Base-by-base conservation (phyloP, 2,888 invertebrate genomes). In the Morpho helenor region DNA sequence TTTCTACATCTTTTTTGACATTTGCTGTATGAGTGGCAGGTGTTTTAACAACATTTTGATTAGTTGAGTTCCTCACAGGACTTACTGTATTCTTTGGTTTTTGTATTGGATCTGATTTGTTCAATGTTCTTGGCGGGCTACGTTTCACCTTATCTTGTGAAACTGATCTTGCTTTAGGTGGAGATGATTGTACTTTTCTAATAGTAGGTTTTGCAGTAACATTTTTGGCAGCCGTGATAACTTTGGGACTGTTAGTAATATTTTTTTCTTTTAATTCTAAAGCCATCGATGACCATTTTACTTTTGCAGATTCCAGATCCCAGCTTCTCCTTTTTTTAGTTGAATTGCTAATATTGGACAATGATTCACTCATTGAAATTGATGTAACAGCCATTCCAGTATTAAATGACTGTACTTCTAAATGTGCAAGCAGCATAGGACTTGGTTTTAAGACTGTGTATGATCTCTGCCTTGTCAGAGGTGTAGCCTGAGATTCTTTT, bases 381-480 rank as follows among this genome's bases (percentile, higher is more conserved):
- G 82, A 80, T 42, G 72, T 81, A 66, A 91, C 77, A 52, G 90
- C 91, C 31, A 91, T 76, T 22, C 91, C 91, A 9, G 85, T 88
- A 52, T 73, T 86, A 9, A 85, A 60, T 1, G 90, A 87, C 62
- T 88, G 90, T 64, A 91, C 87, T 75, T 93, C 91, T 50, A 94
- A 82, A 70, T 93, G 93, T 8, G 94, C 94, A 31, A 94, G 74
- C 7, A 97, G 89, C 63, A 94, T 93, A 0, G 95, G 95, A 72
- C 96, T 96, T 0, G 97, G 96, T 23, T 92, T 88, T 0, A 96
- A 93, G 50, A 97, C 80, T 0, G 95, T 95, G 72, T 96, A 97
- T 0, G 97, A 97, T 62, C 94, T 93, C 71, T 95, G 95, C 53
- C 96, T 91, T 8, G 94, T 88, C 57, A 95, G 77, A 6, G 89